These are phyloP conservation scores for Sapayoa aenigma DNA, from an alignment of 2,113 vertebrate genomes.

Conservation along the genomic window DNA sequence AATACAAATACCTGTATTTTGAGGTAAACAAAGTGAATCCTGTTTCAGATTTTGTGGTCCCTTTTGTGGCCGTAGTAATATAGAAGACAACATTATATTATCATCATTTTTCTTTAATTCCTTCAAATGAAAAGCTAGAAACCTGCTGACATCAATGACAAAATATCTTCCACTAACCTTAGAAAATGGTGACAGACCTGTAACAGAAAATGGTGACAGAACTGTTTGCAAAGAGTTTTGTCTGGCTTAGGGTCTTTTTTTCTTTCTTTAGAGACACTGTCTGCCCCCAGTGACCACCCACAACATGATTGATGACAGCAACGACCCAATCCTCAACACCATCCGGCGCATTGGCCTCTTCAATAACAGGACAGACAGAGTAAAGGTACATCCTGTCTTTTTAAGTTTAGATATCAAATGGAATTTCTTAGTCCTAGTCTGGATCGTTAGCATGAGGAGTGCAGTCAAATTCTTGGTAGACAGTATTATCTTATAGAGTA, in stretches of 20 bases:
- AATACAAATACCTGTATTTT: background rate
- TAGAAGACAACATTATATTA: background rate
- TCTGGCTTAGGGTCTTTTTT: background rate
- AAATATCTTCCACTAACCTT: background rate
- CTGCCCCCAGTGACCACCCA: constrained; percentile 97
- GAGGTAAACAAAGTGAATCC: background rate
- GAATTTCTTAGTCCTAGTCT: background rate
- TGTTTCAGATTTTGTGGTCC: background rate
- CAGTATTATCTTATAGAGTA: background rate
- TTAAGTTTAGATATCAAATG: background rate
- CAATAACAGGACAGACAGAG: constrained; percentile 88
- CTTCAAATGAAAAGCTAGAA: background rate
- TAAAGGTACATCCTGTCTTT: constrained; percentile 79
- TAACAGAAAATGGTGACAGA: background rate
- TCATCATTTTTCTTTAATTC: background rate
- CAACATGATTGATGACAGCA: constrained; percentile 92
- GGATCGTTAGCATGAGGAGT: background rate
- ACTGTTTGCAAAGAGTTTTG: background rate
- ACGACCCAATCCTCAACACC: constrained; percentile 90
- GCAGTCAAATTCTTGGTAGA: background rate
- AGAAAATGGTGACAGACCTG: background rate
- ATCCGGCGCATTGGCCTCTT: constrained; percentile 92
- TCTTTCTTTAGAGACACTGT: constrained; percentile 79
- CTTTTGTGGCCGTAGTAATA: background rate
- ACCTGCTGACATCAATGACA: background rate